Evolutionary conservation across 2,888 invertebrate species (phyloP), one percentile per base, ranked within the genome.

Genomic region (Cylloceria caligata): DNA sequence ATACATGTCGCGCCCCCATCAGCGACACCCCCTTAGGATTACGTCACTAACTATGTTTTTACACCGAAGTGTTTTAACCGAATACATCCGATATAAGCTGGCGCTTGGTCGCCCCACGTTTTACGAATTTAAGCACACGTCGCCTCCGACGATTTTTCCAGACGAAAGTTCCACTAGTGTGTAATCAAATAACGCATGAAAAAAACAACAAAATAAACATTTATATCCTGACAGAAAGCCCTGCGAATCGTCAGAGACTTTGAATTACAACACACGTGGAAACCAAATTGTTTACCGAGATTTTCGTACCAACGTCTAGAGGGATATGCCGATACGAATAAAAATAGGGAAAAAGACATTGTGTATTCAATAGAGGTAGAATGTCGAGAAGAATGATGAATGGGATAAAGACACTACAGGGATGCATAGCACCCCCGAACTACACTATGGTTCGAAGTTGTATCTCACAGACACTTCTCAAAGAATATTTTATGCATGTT

Each of bases 41-140:
- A 90, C 88, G 89, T 86, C 89, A 81, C 88, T 88, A 88, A 88
- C 89, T 88, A 87, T 86, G 88, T 89, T 90, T 89, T 90, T 89
- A 87, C 87, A 86, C 84, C 86, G 84, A 89, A 88, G 86, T 89
- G 88, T 89, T 88, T 87, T 85, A 86, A 85, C 84, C 86, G 76
- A 62, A 62, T 79, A 77, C 84, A 80, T 83, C 71, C 86, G 84
- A 86, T 85, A 80, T 77, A 80, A 79, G 68, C 76, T 57, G 71
- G 13, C n/a, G 24, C 13, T 55, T 13, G 27, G 24, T 55, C 55
- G n/a, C n/a, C 55, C 3, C 3, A 6, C 27, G 27, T 27, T 55
- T 27, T 27, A 55, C 27, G 5, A 55, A 55, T 55, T 55, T 27
- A n/a, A 13, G 13, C 55, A 27, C 55, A 27, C 55, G 5, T 19